Evolutionary conservation across 2,113 vertebrate species (phyloP), one percentile per base, ranked within the genome.

Genomic region (Lophura nycthemera): DNA sequence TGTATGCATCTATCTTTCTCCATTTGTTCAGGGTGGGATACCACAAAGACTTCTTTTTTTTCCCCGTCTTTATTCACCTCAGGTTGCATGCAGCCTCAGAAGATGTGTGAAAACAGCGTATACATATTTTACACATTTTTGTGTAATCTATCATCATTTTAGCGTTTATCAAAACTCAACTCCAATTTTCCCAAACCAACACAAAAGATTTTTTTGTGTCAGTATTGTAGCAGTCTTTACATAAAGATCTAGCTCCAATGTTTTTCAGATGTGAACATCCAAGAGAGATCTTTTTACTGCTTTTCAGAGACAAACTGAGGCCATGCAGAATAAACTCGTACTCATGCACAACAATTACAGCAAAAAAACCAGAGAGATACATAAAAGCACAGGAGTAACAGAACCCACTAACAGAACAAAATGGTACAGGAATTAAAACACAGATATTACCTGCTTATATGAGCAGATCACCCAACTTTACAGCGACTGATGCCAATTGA

Each of bases 61-160:
- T 29, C 19, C 13, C 43, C 4, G 13, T 50, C 48, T 50, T 50
- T 50, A 24, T 13, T 50, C 48, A 50, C 24, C 48, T 50, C 48
- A 25, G 22, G 22, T 50, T 50, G 22, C 10, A 25, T 6, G 24
- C 29, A 45, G 6, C 40, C 30, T 18, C 29, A 15, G 19, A 45
- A 16, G 38, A 10, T 7, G 24, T 40, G 29, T 47, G 69, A 48
- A 4, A 73, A 8, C 38, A 74, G 24, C 6, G 36, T 32, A 56
- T 32, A 25, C 8, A 10, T 56, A 17, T 40, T 70, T 40, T 34
- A 59, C 71, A 54, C 6, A 21, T 29, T 13, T 54, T 32, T 47
- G 13, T 2, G 2, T 47, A 15, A 85, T 8, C 1, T 38, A 63
- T 32, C 1, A 29, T 13, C 0, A 0, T 42, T 75, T 10, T 47